Base-by-base conservation (phyloP, 2,888 invertebrate species). In the Sipha maydis region DNA sequence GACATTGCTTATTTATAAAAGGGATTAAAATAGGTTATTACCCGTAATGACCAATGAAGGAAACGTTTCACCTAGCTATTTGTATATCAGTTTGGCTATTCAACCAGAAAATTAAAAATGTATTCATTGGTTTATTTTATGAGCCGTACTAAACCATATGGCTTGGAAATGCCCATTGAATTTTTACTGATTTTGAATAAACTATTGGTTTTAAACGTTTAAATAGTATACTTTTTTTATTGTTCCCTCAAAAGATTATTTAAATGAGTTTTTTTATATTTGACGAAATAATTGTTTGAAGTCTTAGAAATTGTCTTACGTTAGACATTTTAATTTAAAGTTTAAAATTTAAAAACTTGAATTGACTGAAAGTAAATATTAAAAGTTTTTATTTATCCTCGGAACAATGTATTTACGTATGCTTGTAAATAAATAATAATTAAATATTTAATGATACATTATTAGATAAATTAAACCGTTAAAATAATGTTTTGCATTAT, bases 121-220 rank as follows among this genome's bases (percentile, higher is more conserved):
- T 76, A 82, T 67, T 56, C 73, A 61, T 76, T 80, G 73, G 86
- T 80, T 61, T 82, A 88, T 75, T 88, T 88, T 80, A 88, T 75
- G 88, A 82, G 25, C 88, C 88, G 82, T 88, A 75, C 61, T 34
- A 75, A 88, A 88, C 80, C 88, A 88, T 88, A 88, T 88, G 88
- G 80, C 88, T 82, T 25, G 14, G 34, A 88, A 67, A 31, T 67
- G 31, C 76, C 69, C 56, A 25, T n/a, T 73, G 86, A 73, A 56
- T 71, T 79, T 86, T 56, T 73, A 80, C 48, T 67, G 31, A 21
- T 76, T 85, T 85, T 67, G 1, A 85, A 31, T 75, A 34, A 56
- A 56, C n/a, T 34, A 38, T 41, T 31, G 82, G 71, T 31, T 41
- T 78, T 38, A 41, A 56, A 56, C 17, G 75, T 77, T 41, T 41